phyloP scores from a whole-genome alignment of 35 echinoderm and acorn worm species.

The Diadema setosum region DNA sequence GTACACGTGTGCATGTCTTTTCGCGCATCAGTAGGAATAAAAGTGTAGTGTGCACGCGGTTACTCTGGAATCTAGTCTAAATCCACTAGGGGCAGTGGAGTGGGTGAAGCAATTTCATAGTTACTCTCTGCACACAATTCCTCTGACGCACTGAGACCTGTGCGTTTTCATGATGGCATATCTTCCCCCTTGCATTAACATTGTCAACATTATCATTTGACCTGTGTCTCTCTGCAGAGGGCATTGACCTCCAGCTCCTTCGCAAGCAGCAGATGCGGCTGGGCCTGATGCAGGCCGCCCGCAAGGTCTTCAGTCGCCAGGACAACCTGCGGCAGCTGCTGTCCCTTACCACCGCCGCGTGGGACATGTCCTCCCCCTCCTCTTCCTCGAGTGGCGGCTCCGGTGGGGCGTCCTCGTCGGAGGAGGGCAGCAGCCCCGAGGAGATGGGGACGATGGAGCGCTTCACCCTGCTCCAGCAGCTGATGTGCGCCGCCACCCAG shows the following conservation, averaged over 20 bases:
- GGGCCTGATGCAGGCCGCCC: conserved; percentile 71
- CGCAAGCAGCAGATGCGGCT: conserved; percentile 90
- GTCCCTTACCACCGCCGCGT: conserved; percentile 35
- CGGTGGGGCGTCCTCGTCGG: background rate
- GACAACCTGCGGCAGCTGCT: conserved; percentile 82
- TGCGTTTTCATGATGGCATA: no score
- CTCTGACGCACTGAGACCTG: background rate
- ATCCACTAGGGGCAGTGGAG: no score
- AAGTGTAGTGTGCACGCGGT: no score
- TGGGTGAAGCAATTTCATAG: no score
- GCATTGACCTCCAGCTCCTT: conserved; percentile 60
- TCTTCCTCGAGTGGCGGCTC: background rate
- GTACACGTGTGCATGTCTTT: no score
- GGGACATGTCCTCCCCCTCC: background rate
- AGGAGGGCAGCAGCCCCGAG: conserved; percentile 43
- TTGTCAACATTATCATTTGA: background rate
- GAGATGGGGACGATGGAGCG: conserved; percentile 11
- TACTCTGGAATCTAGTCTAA: no score
- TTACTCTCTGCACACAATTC: background rate
- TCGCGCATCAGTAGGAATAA: no score
- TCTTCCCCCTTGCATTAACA: no score
- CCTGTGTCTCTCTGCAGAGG: conserved; percentile 24
- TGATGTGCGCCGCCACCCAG: conserved; percentile 91
- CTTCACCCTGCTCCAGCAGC: conserved; percentile 71
- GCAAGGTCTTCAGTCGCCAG: conserved; percentile 79